Evolutionary conservation across 2,797 vertebrate species (phyloP), one percentile per base, ranked within the genome.

Genomic region (Sebastes steindachneri): DNA sequence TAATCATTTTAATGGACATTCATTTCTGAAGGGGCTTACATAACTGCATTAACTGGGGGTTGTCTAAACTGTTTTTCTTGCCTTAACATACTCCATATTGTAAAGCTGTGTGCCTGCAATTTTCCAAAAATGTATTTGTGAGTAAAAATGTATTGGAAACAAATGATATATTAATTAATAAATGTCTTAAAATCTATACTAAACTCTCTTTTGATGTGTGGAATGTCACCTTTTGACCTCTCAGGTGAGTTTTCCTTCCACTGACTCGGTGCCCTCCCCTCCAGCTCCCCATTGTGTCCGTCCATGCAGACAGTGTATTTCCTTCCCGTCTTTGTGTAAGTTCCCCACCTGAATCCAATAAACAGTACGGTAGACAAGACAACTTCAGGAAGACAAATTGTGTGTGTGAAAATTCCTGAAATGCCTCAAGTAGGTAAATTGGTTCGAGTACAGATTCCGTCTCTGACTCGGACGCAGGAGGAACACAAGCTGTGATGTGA

Each of bases 311-410:
- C 78, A 37, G 45, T 55, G 45, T 17, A 53, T 79, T 93, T 93
- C 90, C 93, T 94, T 94, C 92, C 91, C 0, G 33, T 75, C 90
- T 89, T 90, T 93, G 91, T 93, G 82, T 72, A 57, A 57, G 31
- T 73, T 84, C 75, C 63, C 33, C 79, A 82, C 78, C 65, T 67
- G 73, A 89, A 67, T 80, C 75, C 48, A 91, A 89, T 90, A 86
- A 87, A 84, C 83, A 48, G 72, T 53, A 73, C 60, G 15, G 76
- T 54, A 23, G 76, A 81, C 9, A 5, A 17, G 51, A 70, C 6
- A 21, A 31, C 81, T 73, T 35, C 12, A 84, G 66, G 73, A 71
- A 80, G 54, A 79, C 37, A 65, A 83, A 75, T 29, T 65, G 51
- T 70, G 21, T 59, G 55, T 54, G 71, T 73, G 59, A 80, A 82